These are phyloP conservation scores for Chalcis sispes DNA, from an alignment of 2,888 invertebrate genomes.

Conservation along the genomic window DNA sequence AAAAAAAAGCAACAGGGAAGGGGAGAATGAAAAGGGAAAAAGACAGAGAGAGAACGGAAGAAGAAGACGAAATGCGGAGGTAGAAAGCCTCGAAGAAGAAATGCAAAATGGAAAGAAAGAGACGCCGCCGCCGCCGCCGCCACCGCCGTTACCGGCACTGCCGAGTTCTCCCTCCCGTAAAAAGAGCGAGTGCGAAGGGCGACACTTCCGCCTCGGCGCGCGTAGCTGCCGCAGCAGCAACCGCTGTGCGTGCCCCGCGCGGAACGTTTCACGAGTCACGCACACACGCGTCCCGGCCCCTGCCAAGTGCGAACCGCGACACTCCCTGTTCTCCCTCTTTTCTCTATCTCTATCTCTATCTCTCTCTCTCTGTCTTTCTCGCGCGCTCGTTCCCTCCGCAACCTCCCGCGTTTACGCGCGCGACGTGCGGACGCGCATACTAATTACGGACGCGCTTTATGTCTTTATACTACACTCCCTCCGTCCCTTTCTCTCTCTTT, in stretches of 20 bases:
- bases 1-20: neutral
- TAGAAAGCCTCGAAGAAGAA: too few species aligned
- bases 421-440: slow-evolving; percentile 74
- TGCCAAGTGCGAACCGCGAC: slow-evolving; percentile 61
- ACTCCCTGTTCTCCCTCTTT: slow-evolving; percentile 56
- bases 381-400: slow-evolving; percentile 59
- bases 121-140: slow-evolving; percentile 7
- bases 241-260: slow-evolving; percentile 7
- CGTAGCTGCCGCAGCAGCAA: slow-evolving; percentile 59
- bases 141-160: slow-evolving; percentile 72
- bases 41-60: neutral
- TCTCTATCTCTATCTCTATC: slow-evolving; percentile 31
- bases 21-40: too few species aligned
- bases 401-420: slow-evolving; percentile 67
- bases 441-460: slow-evolving; percentile 72
- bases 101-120: slow-evolving; percentile 16
- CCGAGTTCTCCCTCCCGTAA: slow-evolving; percentile 55
- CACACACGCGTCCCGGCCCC: slow-evolving; percentile 46
- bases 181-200: slow-evolving; percentile 68
- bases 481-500: slow-evolving; percentile 8
- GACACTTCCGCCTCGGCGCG: slow-evolving; percentile 68
- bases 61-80: too few species aligned
- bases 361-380: slow-evolving; percentile 79
- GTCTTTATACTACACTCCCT: too few species aligned
- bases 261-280: slow-evolving; percentile 57